A percentile compares a stretch with the other conserved stretches of the same genome.
Conservation (phyloP, 2,113 vertebrate species). For the Lepisosteus osseus region DNA sequence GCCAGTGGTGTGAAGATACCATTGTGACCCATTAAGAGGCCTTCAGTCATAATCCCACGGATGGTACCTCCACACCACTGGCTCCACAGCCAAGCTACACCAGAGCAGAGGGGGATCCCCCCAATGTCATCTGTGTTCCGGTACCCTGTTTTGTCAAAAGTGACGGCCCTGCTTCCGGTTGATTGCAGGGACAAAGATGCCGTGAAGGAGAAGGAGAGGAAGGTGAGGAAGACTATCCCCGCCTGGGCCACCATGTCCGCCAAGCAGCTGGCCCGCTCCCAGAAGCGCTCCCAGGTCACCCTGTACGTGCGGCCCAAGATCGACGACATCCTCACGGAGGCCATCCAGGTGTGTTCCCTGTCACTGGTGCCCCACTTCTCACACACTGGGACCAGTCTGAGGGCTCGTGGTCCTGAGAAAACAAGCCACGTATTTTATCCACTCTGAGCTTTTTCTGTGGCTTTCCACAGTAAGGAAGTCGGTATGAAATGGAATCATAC, state of each 20-base stretch:
- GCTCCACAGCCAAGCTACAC: no score
- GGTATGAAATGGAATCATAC: no score
- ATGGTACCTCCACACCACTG: no score
- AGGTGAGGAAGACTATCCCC: slow-evolving; percentile 92
- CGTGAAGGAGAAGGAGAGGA: slow-evolving; percentile 81
- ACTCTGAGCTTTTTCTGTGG: no score
- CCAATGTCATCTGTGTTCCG: neutral
- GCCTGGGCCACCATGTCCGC: slow-evolving; percentile 87
- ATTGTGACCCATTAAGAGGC: no score
- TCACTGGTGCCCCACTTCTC: neutral
- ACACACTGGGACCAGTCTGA: neutral
- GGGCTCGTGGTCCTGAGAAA: neutral
- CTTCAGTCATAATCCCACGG: no score
- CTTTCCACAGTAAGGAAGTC: no score
- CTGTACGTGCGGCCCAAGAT: slow-evolving; percentile 85
- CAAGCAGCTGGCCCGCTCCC: slow-evolving; percentile 79
- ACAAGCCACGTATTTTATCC: no score
- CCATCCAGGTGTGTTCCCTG: slow-evolving; percentile 73
- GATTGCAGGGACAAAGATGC: slow-evolving; percentile 83
- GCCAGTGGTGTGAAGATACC: no score
- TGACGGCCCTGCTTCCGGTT: slow-evolving; percentile 12
- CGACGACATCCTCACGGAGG: slow-evolving; percentile 90
- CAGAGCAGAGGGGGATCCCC: no score
- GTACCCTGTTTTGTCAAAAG: neutral
- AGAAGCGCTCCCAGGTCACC: slow-evolving; percentile 77